A percentile compares a stretch with the other conserved stretches of the same genome.
phyloP scores from a whole-genome alignment of 2,113 vertebrate species.

The Haemorhous mexicanus region DNA sequence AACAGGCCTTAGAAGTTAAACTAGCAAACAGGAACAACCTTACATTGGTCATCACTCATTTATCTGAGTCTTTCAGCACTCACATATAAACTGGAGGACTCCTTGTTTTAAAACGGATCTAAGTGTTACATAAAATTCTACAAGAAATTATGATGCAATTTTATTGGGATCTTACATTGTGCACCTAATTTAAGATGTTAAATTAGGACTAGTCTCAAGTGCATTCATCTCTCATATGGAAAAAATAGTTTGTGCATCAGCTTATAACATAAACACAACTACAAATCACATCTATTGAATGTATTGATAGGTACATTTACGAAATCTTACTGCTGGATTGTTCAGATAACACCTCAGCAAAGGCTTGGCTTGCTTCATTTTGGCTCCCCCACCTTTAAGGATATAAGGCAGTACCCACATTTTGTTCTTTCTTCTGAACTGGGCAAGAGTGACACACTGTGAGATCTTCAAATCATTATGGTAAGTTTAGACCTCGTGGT shows the following conservation, averaged over 20 bases:
- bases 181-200: background rate
- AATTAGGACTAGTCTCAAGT: background rate
- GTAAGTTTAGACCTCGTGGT: background rate
- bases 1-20: background rate
- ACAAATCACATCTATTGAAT: background rate
- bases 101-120: background rate
- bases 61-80: background rate
- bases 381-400: background rate
- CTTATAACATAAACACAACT: background rate
- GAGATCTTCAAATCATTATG: background rate
- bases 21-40: background rate
- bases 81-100: background rate
- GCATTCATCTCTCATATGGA: background rate
- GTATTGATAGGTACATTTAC: background rate
- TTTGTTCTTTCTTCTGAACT: background rate
- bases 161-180: background rate
- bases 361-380: background rate
- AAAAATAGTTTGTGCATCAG: background rate
- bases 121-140: background rate
- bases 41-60: background rate
- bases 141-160: background rate
- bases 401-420: fast-evolving
- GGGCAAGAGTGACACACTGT: background rate
- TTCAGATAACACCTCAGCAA: background rate
- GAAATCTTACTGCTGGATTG: background rate